Percentiles rank a stretch among this genome's conserved stretches.
These are phyloP conservation scores for Salvelinus namaycush DNA, from an alignment of 2,113 vertebrate genomes.

Conservation along the genomic window DNA sequence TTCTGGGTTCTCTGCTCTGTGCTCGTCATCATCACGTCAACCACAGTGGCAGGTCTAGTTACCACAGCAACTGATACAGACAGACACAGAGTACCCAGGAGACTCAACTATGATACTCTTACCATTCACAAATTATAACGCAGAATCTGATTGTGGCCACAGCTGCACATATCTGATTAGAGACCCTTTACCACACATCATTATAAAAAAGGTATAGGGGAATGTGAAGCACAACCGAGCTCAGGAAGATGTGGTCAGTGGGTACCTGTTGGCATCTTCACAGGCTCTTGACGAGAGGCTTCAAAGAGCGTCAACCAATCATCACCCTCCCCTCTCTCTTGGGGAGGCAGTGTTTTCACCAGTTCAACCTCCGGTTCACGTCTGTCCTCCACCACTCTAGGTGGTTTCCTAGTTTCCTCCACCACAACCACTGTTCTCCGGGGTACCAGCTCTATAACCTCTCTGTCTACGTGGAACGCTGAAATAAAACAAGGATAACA, in stretches of 20 bases:
- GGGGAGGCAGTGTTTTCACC: neutral
- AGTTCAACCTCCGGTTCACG: neutral
- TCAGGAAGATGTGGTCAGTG: neutral
- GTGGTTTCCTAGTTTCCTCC: conserved; percentile 6
- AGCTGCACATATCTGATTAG: no score
- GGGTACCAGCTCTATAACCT: conserved; percentile 3
- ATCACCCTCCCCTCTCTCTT: neutral
- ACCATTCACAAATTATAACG: neutral
- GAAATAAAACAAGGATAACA: conserved; percentile 1
- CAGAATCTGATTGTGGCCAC: no score
- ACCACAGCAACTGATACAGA: conserved; percentile 32
- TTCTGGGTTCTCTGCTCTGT: conserved; percentile 28
- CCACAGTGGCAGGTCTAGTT: neutral
- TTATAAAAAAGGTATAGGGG: no score
- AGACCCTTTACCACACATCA: neutral
- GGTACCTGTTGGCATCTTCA: conserved; percentile 9
- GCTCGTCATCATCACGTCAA: conserved; percentile 32
- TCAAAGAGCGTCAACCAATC: neutral
- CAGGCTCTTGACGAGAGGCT: neutral
- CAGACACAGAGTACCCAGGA: conserved; percentile 19
- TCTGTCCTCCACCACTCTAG: neutral
- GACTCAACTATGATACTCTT: neutral
- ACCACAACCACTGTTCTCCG: neutral
- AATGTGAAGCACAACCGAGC: neutral
- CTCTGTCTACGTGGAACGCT: neutral